A percentile compares a stretch with the other conserved stretches of the same genome.
Evolutionary conservation across 2,888 invertebrate genomes (phyloP).

Genomic region (Mythimna albipuncta): DNA sequence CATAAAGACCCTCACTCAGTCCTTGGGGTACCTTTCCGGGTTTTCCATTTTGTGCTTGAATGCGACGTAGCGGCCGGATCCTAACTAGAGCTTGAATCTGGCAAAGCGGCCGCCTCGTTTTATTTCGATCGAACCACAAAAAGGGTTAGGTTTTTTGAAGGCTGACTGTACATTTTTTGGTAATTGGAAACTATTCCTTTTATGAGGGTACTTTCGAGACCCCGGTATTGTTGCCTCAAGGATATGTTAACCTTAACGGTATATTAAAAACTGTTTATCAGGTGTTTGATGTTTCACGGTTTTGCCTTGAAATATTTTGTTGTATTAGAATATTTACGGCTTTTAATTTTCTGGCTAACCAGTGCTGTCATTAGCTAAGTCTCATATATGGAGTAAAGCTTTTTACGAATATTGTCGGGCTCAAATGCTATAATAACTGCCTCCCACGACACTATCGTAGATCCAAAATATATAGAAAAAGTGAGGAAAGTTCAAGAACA

Average conservation of each 20-base stretch:
- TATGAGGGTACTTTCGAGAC: constrained; percentile 59
- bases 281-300: constrained; percentile 1
- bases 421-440: constrained; percentile 28
- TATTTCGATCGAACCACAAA: constrained; percentile 80
- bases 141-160: constrained; percentile 67
- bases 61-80: constrained; percentile 77
- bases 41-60: constrained; percentile 87
- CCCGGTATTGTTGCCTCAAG: constrained; percentile 49
- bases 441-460: constrained; percentile 40
- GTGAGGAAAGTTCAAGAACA: constrained; percentile 55
- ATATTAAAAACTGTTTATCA: constrained; percentile 53
- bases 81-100: constrained; percentile 80
- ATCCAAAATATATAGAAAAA: constrained; percentile 50
- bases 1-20: constrained; percentile 86
- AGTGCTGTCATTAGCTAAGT: not conserved
- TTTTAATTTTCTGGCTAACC: not conserved
- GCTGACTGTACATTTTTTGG: constrained; percentile 69
- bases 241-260: constrained; percentile 50
- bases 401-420: constrained; percentile 19
- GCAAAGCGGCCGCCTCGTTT: constrained; percentile 79
- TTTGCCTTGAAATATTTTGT: not conserved
- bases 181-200: constrained; percentile 70
- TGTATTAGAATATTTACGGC: not conserved
- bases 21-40: constrained; percentile 87
- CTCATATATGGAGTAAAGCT: not conserved